A percentile compares a stretch with the other conserved stretches of the same genome.
These are phyloP conservation scores for Conistra vaccinii DNA, from an alignment of 2,888 invertebrate genomes.

Conservation along the genomic window DNA sequence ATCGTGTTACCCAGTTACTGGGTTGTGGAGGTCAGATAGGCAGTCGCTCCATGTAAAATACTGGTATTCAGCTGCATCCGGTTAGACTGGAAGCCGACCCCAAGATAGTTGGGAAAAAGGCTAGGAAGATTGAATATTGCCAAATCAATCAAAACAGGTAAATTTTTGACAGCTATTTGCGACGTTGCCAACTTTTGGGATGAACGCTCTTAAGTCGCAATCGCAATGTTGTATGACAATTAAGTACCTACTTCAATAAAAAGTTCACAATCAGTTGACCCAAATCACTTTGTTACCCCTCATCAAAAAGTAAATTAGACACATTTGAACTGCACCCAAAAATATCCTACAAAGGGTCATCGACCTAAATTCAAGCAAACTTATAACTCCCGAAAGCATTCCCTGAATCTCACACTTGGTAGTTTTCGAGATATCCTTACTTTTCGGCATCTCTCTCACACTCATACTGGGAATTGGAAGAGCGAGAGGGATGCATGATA, in stretches of 20 bases:
- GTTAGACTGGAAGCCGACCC: too few species aligned
- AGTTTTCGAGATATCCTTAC: conserved; percentile 85
- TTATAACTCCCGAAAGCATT: conserved; percentile 65
- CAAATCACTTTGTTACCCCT: conserved; percentile 25
- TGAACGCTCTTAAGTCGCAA: background rate
- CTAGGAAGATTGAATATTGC: too few species aligned
- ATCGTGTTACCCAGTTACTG: too few species aligned
- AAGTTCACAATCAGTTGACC: conserved; percentile 17
- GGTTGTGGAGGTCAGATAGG: too few species aligned
- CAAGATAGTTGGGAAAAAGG: too few species aligned
- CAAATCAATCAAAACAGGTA: too few species aligned
- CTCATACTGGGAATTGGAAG: background rate
- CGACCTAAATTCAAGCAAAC: conserved; percentile 54
- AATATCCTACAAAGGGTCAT: conserved; percentile 57
- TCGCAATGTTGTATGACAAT: background rate
- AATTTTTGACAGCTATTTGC: too few species aligned
- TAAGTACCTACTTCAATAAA: background rate
- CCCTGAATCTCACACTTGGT: conserved; percentile 81
- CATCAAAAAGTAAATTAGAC: conserved; percentile 28
- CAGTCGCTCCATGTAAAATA: too few species aligned
- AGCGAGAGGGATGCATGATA: conserved; percentile 65
- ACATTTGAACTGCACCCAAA: conserved; percentile 39
- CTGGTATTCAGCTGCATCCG: too few species aligned
- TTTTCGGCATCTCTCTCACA: conserved; percentile 66
- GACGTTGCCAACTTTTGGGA: too few species aligned